phyloP scores from a whole-genome alignment of 1,140 invertebrate genomes.

The Sitophilus oryzae region DNA sequence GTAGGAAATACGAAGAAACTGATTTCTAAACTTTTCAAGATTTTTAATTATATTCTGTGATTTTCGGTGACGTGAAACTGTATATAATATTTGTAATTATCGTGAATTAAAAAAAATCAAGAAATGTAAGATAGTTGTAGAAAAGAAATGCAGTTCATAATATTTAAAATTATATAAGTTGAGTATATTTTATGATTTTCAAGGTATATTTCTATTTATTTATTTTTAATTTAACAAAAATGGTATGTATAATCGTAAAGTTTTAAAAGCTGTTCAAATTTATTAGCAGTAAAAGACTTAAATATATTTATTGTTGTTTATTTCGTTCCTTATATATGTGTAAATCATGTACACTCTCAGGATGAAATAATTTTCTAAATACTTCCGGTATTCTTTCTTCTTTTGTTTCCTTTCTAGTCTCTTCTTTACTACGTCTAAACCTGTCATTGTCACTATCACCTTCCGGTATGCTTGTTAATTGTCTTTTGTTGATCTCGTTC shows the following conservation, averaged over 20 bases:
- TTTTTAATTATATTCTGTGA: not conserved
- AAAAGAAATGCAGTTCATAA: no score
- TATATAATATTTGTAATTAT: not conserved
- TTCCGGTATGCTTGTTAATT: slow-evolving; percentile 8
- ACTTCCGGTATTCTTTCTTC: slow-evolving; percentile 21
- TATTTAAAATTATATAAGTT: no score
- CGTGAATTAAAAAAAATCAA: no score
- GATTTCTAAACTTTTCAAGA: slow-evolving; percentile 11
- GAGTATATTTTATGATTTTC: no score
- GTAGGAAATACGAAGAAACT: slow-evolving; percentile 20
- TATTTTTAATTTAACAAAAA: not conserved
- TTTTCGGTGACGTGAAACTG: not conserved
- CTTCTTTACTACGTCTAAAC: no score
- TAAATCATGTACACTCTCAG: slow-evolving; percentile 16
- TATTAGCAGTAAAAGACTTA: no score
- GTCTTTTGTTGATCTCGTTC: not conserved
- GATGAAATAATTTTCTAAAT: slow-evolving; percentile 19
- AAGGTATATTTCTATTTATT: no score
- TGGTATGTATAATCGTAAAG: no score
- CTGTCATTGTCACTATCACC: slow-evolving; percentile 9
- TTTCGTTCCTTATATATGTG: slow-evolving; percentile 7
- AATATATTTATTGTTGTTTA: not conserved
- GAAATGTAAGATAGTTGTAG: no score
- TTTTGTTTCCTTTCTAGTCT: not conserved
- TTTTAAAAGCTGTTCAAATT: no score